Evolutionary conservation across 2,888 invertebrate genomes (phyloP).

Genomic region (Barypeithes pellucidus): DNA sequence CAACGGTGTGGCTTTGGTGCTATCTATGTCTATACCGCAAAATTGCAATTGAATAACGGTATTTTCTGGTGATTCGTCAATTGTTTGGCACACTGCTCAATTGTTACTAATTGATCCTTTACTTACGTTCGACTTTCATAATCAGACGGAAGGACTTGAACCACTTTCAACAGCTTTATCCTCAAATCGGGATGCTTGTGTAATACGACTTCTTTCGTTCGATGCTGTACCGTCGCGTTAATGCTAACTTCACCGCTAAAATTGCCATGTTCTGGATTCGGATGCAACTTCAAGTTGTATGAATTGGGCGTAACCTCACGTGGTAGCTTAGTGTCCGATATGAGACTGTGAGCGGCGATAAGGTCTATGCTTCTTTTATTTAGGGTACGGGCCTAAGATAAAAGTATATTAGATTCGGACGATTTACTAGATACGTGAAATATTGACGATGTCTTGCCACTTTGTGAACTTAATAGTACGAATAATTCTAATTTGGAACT

Average conservation of each 20-base stretch:
- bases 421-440: too few species aligned
- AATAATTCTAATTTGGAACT: too few species aligned
- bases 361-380: slow-evolving; percentile 78
- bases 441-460: too few species aligned
- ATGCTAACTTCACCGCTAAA: slow-evolving; percentile 82
- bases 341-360: slow-evolving; percentile 79
- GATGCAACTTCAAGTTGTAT: slow-evolving; percentile 80
- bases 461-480: too few species aligned
- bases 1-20: too few species aligned
- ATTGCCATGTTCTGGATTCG: slow-evolving; percentile 77
- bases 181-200: slow-evolving; percentile 79
- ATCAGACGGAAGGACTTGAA: slow-evolving; percentile 59
- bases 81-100: too few species aligned
- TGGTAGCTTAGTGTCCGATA: slow-evolving; percentile 77
- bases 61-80: too few species aligned
- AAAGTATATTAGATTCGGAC: too few species aligned
- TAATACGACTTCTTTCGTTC: slow-evolving; percentile 77
- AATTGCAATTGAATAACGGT: too few species aligned
- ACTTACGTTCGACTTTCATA: slow-evolving; percentile 58
- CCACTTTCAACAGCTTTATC: slow-evolving; percentile 70
- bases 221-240: slow-evolving; percentile 78
- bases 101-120: too few species aligned
- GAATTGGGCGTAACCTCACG: slow-evolving; percentile 77
- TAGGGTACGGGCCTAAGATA: slow-evolving; percentile 10
- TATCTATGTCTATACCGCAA: too few species aligned